Evolutionary conservation across 2,888 invertebrate genomes (phyloP), one percentile per base, ranked within the genome.

Genomic region (Nudaria mundana): DNA sequence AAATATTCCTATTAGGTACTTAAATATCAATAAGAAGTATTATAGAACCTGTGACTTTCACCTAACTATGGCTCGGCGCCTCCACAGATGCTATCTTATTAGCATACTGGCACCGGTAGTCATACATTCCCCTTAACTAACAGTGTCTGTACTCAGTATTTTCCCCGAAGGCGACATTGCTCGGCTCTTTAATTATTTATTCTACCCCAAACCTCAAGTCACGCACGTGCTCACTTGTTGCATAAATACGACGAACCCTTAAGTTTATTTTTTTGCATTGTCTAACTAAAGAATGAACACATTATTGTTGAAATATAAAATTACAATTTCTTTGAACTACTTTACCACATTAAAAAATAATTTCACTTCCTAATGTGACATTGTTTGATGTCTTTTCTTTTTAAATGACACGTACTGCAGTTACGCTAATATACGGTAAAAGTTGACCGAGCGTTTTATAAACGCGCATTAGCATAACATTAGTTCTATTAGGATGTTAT

Each of bases 21-120:
- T n/a, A n/a, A n/a, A n/a, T n/a, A n/a, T n/a, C n/a, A n/a, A n/a
- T n/a, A n/a, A n/a, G n/a, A n/a, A n/a, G n/a, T n/a, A n/a, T n/a
- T n/a, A n/a, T n/a, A n/a, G n/a, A n/a, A n/a, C n/a, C n/a, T 6
- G 28, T 37, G 53, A 57, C 68, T 69, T 71, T 68, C 66, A 62
- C 70, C 56, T 33, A 56, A 61, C 49, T 56, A 52, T 54, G 52
- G 49, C 53, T 49, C 45, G 48, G 43, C 49, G 47, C 44, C 50
- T 36, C 54, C 15, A 60, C 62, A 62, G 65, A 63, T 59, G 61
- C 51, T 45, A 54, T 48, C 55, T 61, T 55, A 67, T 72, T 73
- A 66, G 56, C 66, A 74, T 68, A 68, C 60, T 45, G 47, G 66
- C 42, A 44, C 49, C 46, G 44, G 39, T 48, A 45, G 48, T 52